Conservation (phyloP, 2,113 vertebrate genomes). For the Epinephelus fuscoguttatus region DNA sequence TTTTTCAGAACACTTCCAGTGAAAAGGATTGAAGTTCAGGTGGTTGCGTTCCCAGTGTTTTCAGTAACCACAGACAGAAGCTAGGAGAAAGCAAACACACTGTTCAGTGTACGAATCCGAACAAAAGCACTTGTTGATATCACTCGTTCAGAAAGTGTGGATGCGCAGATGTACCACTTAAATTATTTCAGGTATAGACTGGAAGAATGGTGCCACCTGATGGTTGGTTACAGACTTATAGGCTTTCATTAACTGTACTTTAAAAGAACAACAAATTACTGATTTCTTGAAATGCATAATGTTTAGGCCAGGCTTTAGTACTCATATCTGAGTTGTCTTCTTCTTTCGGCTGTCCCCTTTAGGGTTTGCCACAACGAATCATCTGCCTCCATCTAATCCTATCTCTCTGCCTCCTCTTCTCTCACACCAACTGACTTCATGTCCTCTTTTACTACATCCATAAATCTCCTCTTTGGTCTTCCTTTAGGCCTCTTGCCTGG, state of each 20-base stretch:
- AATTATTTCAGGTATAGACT: neutral
- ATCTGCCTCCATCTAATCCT: too few relatives aligned
- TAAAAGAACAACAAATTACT: neutral
- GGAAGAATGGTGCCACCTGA: slow-evolving; percentile 34
- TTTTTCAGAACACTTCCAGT: neutral
- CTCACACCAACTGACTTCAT: too few relatives aligned
- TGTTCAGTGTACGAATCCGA: neutral
- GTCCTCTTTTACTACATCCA: too few relatives aligned
- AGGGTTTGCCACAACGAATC: too few relatives aligned
- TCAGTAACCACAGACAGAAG: neutral
- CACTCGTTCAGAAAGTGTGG: neutral
- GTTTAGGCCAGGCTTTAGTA: neutral
- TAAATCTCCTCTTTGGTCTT: too few relatives aligned
- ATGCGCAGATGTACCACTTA: neutral
- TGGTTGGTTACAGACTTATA: neutral
- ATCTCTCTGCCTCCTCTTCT: too few relatives aligned
- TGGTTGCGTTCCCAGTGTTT: neutral
- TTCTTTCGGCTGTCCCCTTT: too few relatives aligned
- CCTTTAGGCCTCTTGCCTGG: too few relatives aligned
- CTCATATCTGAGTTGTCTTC: too few relatives aligned
- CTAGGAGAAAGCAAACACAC: neutral
- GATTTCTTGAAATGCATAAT: neutral
- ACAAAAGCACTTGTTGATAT: neutral
- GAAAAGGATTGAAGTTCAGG: neutral
- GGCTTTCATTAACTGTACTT: neutral